phyloP scores from a whole-genome alignment of 2,888 invertebrate species.

The Drosophila barbarae region DNA sequence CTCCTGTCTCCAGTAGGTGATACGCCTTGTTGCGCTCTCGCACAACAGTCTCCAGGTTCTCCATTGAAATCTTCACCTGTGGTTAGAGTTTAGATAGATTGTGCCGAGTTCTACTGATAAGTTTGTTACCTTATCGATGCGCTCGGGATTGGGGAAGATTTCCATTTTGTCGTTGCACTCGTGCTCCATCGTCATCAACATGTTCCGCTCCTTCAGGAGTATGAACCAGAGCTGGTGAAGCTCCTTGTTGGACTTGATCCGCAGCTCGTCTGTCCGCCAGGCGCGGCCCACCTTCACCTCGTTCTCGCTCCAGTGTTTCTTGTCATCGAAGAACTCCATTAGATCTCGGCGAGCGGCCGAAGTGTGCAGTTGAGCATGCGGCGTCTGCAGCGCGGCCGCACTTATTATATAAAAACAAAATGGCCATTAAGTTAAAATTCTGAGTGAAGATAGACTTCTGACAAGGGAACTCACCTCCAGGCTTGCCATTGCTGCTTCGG shows the following conservation, averaged over 20 bases:
- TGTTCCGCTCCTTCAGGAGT: slow-evolving; percentile 96
- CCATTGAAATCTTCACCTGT: slow-evolving; percentile 94
- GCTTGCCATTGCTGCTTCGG: slow-evolving; percentile 34
- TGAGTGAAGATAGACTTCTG: not conserved
- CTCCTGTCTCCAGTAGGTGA: slow-evolving; percentile 92
- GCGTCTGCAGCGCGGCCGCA: slow-evolving; percentile 34
- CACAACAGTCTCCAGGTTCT: slow-evolving; percentile 93
- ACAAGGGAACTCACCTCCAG: slow-evolving; percentile 44
- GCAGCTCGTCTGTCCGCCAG: slow-evolving; percentile 93
- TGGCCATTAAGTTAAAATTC: not conserved
- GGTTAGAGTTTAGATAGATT: not conserved
- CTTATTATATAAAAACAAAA: slow-evolving; percentile 50
- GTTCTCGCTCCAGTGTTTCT: slow-evolving; percentile 89
- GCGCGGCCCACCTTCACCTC: slow-evolving; percentile 90
- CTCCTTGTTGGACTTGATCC: slow-evolving; percentile 96
- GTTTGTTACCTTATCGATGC: slow-evolving; percentile 88
- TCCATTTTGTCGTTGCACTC: slow-evolving; percentile 84
- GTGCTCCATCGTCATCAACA: slow-evolving; percentile 97
- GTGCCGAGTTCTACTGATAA: too few species aligned
- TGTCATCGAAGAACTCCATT: slow-evolving; percentile 94
- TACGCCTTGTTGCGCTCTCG: slow-evolving; percentile 95
- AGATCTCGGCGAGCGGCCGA: slow-evolving; percentile 75
- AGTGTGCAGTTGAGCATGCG: slow-evolving; percentile 44
- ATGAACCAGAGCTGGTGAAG: slow-evolving; percentile 97
- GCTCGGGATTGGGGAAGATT: slow-evolving; percentile 93